Evolutionary conservation across 2,797 vertebrate genomes (phyloP).

Genomic region (Megalops cyprinoides): DNA sequence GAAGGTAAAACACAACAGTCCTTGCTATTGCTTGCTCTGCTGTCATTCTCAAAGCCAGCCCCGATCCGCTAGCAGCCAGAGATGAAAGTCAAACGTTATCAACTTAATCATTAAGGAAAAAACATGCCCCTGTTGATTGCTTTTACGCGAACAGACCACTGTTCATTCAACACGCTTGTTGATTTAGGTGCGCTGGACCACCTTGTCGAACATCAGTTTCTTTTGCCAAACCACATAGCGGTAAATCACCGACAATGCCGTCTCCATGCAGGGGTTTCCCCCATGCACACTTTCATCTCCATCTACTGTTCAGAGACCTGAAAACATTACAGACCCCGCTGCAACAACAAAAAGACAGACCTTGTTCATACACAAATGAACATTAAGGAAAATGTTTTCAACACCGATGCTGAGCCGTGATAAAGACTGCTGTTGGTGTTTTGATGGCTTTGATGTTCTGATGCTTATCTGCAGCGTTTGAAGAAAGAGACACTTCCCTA

Average conservation of each 20-base stretch:
- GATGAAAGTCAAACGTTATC: slow-evolving; percentile 75
- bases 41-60: slow-evolving; percentile 61
- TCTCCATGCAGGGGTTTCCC: slow-evolving; percentile 50
- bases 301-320: slow-evolving; percentile 62
- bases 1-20: slow-evolving; percentile 65
- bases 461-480: slow-evolving; percentile 63
- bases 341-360: slow-evolving; percentile 61
- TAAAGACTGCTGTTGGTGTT: slow-evolving; percentile 74
- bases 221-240: slow-evolving; percentile 67
- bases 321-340: slow-evolving; percentile 49
- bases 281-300: slow-evolving; percentile 66
- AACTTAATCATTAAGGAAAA: slow-evolving; percentile 79
- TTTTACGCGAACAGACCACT: slow-evolving; percentile 60
- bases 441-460: slow-evolving; percentile 37
- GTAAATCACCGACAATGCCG: slow-evolving; percentile 63
- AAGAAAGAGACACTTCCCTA: slow-evolving; percentile 48
- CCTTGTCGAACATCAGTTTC: slow-evolving; percentile 70
- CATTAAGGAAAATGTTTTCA: slow-evolving; percentile 71
- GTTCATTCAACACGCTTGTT: slow-evolving; percentile 65
- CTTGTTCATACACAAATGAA: slow-evolving; percentile 55
- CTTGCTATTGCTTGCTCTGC: slow-evolving; percentile 72
- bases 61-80: slow-evolving; percentile 58
- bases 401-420: slow-evolving; percentile 69
- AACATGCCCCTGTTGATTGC: neutral
- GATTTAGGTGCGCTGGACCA: slow-evolving; percentile 75